phyloP scores from a whole-genome alignment of 2,888 invertebrate genomes.

The Orchesellides sinensis region DNA sequence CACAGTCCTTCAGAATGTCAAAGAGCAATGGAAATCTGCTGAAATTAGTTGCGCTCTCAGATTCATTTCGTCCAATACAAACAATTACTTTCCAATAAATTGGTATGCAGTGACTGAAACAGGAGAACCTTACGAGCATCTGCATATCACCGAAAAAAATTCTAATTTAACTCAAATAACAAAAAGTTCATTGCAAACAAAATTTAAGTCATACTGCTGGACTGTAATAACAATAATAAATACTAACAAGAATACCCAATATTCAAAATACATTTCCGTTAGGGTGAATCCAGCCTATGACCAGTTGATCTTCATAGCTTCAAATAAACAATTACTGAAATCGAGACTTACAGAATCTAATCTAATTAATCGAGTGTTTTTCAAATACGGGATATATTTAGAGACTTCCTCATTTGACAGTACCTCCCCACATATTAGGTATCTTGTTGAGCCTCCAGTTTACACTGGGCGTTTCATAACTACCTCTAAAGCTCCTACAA shows the following conservation, averaged over 20 bases:
- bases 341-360: neutral
- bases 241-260: neutral
- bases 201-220: neutral
- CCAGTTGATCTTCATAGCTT: constrained; percentile 10
- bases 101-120: neutral
- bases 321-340: neutral
- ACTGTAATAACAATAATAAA: neutral
- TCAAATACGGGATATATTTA: constrained; percentile 16
- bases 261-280: neutral
- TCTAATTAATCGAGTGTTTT: neutral
- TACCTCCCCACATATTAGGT: neutral
- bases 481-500: neutral
- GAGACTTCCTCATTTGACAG: no score
- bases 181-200: neutral
- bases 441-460: neutral
- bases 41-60: no score
- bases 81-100: neutral
- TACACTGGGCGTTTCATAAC: constrained; percentile 10
- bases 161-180: neutral
- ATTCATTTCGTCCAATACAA: no score
- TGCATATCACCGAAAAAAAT: neutral
- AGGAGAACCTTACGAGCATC: neutral
- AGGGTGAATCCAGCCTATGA: constrained; percentile 20
- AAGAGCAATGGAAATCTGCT: no score
- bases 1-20: no score